phyloP scores from a whole-genome alignment of 35 echinoderm and acorn worm species.

The Ophioderma brevispina region DNA sequence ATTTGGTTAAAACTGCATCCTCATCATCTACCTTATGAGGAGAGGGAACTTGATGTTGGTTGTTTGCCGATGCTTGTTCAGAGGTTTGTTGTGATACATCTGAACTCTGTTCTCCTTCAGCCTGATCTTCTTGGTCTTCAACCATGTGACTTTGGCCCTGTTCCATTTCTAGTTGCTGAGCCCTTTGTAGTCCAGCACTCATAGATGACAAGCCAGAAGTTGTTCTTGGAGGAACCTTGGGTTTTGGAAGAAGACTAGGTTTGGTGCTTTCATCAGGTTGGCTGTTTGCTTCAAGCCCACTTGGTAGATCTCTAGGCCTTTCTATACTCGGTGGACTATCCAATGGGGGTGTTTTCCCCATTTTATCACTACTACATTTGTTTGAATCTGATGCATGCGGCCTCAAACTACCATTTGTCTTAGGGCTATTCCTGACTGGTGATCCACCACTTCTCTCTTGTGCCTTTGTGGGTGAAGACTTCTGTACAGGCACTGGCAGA shows the following conservation, averaged over 20 bases:
- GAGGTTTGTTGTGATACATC: too few species aligned
- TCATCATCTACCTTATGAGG: conserved; percentile 49
- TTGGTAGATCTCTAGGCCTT: neutral
- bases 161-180: neutral
- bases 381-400: neutral
- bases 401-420: neutral
- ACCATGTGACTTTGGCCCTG: neutral
- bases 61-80: neutral
- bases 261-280: conserved; percentile 16
- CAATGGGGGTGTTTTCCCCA: neutral
- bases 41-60: neutral
- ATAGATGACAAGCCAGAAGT: neutral
- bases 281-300: neutral
- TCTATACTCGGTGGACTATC: conserved; percentile 5
- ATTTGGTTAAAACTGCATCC: conserved; percentile 61
- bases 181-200: neutral
- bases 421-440: neutral
- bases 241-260: conserved; percentile 43
- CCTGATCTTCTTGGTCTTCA: neutral
- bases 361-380: neutral
- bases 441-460: neutral
- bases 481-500: neutral
- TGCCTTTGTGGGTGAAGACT: neutral
- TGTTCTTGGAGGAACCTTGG: conserved; percentile 5
- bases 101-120: too few species aligned